Evolutionary conservation across 2,888 invertebrate species (phyloP).

Genomic region (Electrophaes corylata): DNA sequence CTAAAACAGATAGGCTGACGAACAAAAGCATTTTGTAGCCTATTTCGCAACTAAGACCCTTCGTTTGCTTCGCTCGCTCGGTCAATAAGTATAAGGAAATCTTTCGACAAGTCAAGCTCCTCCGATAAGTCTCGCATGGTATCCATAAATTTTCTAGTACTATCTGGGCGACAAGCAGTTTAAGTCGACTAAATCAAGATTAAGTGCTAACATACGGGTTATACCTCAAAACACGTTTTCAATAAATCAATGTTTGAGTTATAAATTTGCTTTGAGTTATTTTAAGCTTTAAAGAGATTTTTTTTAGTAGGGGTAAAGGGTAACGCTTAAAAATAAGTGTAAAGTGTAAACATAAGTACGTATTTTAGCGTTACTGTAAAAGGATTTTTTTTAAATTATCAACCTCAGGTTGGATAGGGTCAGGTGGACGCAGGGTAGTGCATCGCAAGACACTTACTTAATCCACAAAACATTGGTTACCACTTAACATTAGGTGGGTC

Average conservation of each 20-base stretch:
- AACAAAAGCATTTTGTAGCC: no score
- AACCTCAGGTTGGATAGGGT: no score
- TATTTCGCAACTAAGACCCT: no score
- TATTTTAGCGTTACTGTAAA: conserved; percentile 18
- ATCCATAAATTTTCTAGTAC: conserved; percentile 70
- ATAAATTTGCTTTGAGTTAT: conserved; percentile 75
- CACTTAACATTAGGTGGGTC: no score
- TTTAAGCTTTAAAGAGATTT: conserved; percentile 70
- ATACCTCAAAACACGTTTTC: conserved; percentile 72
- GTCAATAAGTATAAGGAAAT: background rate
- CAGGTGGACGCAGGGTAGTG: no score
- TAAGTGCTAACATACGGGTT: conserved; percentile 69
- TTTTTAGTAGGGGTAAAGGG: conserved; percentile 56
- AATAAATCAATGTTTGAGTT: conserved; percentile 74
- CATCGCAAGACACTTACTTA: no score
- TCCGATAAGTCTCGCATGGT: conserved; percentile 53
- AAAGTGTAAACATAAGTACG: conserved; percentile 25
- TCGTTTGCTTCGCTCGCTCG: no score
- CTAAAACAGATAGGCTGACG: no score
- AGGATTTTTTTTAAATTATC: conserved; percentile 16
- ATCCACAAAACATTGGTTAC: no score
- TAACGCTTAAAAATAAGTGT: conserved; percentile 48
- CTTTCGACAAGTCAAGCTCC: conserved; percentile 29
- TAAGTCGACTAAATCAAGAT: conserved; percentile 78
- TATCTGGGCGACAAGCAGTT: conserved; percentile 62